Evolutionary conservation across 2,113 vertebrate genomes (phyloP).

Genomic region (Dromiciops gliroides): DNA sequence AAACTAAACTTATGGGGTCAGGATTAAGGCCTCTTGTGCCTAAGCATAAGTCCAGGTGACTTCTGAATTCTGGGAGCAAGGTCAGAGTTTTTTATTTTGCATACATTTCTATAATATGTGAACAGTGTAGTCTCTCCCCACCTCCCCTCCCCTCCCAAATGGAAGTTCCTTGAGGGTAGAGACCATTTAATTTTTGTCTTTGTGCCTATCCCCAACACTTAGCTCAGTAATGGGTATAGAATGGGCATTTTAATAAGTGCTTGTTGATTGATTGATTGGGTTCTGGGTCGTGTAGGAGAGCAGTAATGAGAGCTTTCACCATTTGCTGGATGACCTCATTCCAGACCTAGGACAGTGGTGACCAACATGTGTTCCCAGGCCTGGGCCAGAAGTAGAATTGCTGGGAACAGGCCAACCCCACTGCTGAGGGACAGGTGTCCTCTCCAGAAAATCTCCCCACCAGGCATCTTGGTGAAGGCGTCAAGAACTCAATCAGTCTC

Average conservation of each 20-base stretch:
- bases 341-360: neutral
- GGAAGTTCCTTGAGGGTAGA: neutral
- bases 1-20: too few species aligned
- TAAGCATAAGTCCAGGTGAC: neutral
- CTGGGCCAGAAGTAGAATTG: neutral
- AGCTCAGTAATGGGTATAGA: neutral
- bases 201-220: neutral
- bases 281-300: neutral
- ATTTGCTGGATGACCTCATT: neutral
- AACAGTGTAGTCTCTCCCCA: neutral
- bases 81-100: neutral
- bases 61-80: neutral
- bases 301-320: neutral
- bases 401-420: neutral
- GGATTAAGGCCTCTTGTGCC: neutral
- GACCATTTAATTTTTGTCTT: neutral
- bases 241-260: neutral
- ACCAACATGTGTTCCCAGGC: neutral
- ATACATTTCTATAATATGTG: neutral
- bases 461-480: fast-evolving
- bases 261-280: neutral
- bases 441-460: neutral
- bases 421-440: neutral
- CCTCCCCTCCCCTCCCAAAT: neutral
- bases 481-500: neutral